Evolutionary conservation across 2,888 invertebrate genomes (phyloP).

Genomic region (Oligia latruncula): DNA sequence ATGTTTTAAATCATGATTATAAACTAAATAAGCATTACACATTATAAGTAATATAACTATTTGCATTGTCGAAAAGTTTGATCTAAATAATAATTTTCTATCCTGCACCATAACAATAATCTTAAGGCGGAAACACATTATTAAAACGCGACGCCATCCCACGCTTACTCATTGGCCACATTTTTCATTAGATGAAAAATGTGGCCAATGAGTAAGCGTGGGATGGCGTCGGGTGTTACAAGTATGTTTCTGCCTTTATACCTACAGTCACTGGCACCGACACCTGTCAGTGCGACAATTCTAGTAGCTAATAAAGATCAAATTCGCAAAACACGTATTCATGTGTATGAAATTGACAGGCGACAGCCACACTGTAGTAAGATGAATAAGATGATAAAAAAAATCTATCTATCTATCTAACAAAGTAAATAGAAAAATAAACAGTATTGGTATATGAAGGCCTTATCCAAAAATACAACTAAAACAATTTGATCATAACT

Average conservation of each 20-base stretch:
- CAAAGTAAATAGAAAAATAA: constrained; percentile 23
- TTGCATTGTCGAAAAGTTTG: constrained; percentile 4
- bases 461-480: constrained; percentile 11
- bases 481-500: constrained; percentile 47
- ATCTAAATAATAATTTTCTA: not conserved
- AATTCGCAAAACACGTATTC: not conserved
- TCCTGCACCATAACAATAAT: constrained; percentile 19
- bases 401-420: too few species aligned
- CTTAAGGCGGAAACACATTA: too few species aligned
- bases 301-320: not conserved
- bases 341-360: not conserved
- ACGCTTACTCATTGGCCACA: too few species aligned
- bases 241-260: not conserved
- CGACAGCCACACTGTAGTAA: too few species aligned
- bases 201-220: too few species aligned
- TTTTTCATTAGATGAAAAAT: too few species aligned
- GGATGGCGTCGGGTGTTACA: too few species aligned
- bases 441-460: not conserved
- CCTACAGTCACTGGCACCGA: not conserved
- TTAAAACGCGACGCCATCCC: too few species aligned
- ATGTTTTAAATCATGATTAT: constrained; percentile 2
- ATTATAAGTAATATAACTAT: not conserved
- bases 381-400: too few species aligned
- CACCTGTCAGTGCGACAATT: not conserved
- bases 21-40: constrained; percentile 20